Evolutionary conservation across 2,888 invertebrate genomes (phyloP).

Genomic region (Conomelus anceps): DNA sequence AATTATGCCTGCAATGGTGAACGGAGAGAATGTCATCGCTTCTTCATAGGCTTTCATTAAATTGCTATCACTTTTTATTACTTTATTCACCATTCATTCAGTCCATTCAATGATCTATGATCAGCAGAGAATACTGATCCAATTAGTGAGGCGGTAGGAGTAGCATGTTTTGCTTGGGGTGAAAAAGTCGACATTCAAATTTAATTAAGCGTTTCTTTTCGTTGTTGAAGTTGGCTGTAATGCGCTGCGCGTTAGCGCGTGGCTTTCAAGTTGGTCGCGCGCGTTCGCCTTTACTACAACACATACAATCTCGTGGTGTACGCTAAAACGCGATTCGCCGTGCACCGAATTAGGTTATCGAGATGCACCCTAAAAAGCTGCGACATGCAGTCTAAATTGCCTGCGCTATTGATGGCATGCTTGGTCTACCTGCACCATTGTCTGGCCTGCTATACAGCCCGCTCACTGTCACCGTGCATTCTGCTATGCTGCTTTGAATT

Average conservation of each 20-base stretch:
- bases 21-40: neutral
- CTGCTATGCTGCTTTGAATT: neutral
- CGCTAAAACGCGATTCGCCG: neutral
- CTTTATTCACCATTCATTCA: neutral
- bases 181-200: neutral
- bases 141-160: neutral
- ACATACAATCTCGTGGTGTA: neutral
- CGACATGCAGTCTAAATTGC: neutral
- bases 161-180: neutral
- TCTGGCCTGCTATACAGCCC: neutral
- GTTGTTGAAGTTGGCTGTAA: no score
- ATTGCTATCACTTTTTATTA: neutral
- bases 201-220: neutral
- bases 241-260: neutral
- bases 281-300: neutral
- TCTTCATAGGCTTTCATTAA: neutral
- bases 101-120: neutral
- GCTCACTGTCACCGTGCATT: neutral
- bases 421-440: neutral
- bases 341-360: neutral
- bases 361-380: neutral
- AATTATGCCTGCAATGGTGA: neutral
- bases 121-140: neutral
- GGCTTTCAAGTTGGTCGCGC: neutral
- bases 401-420: neutral